Evolutionary conservation across 1,140 invertebrate species (phyloP), one percentile per base, ranked within the genome.

Genomic region (Anoplophora glabripennis): DNA sequence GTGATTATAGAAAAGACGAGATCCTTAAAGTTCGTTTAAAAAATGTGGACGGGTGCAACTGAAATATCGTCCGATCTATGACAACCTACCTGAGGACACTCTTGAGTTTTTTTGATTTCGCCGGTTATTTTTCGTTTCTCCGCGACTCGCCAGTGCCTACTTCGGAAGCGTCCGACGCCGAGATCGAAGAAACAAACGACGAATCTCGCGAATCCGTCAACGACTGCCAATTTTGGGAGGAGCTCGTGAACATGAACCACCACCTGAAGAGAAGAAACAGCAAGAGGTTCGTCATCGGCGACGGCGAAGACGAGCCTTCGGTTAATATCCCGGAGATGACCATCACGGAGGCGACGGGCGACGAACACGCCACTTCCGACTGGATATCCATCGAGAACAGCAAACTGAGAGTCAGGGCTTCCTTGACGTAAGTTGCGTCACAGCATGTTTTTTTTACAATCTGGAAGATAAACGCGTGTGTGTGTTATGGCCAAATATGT

Each of bases 221-320:
- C 18, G 37, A 54, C n/a, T 44, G 52, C 28, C 44, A 48, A n/a
- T 42, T 53, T 28, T 38, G 34, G 14, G 42, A 54, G 21, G 47
- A 52, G 9, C 9, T 28, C 9, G 52, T 52, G 28, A 47, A 52
- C 49, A 54, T 66, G 59, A 47, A 59, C 12, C 44, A 53, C 9
- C 59, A 65, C 28, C 55, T 73, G 53, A 65, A 48, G 8, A 53
- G 72, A 21, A 56, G 71, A 7, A 75, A 73, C 46, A 73, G 71
- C 40, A 76, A 75, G 51, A 55, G 73, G 18, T 76, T 76, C 57
- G 74, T 75, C 3, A 73, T 75, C 40, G 73, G 73, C 11, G 72
- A 72, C 56, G 72, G 71, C 40, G 69, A 66, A 17, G 70, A 69
- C 17, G 72, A 70, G 21, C 48, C 57, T 7, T 55, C 49, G n/a